Conservation (phyloP, 2,113 vertebrate species). For the Platycercus adscitus region DNA sequence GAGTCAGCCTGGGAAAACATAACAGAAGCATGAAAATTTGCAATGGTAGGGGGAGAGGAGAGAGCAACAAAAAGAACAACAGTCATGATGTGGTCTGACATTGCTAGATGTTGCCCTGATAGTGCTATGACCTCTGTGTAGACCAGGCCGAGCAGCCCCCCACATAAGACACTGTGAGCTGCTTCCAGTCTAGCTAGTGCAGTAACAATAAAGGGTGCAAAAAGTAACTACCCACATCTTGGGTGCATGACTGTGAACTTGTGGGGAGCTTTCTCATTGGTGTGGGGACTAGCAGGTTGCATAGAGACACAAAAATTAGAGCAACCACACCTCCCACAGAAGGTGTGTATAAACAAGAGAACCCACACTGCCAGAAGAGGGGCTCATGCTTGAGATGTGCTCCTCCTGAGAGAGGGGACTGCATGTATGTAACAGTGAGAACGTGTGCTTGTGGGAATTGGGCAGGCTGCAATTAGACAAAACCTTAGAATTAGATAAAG, state of each 20-base stretch:
- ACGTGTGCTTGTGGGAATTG: neutral
- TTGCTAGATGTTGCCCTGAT: neutral
- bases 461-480: neutral
- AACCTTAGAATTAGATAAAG: neutral
- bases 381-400: neutral
- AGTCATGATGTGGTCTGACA: neutral
- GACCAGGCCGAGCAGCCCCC: neutral
- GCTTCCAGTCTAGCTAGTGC: neutral
- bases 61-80: neutral
- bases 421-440: accelerated
- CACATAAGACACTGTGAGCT: neutral
- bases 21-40: neutral
- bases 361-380: accelerated
- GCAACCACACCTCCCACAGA: neutral
- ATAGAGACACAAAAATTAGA: neutral
- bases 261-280: neutral
- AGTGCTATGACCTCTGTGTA: neutral
- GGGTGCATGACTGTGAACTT: neutral
- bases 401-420: neutral
- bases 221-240: neutral
- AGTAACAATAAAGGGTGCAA: neutral
- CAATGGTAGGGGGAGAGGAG: accelerated
- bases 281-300: neutral
- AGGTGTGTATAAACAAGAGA: neutral
- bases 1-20: neutral